phyloP scores from a whole-genome alignment of 2,888 invertebrate genomes.

The Cepaea hortensis region DNA sequence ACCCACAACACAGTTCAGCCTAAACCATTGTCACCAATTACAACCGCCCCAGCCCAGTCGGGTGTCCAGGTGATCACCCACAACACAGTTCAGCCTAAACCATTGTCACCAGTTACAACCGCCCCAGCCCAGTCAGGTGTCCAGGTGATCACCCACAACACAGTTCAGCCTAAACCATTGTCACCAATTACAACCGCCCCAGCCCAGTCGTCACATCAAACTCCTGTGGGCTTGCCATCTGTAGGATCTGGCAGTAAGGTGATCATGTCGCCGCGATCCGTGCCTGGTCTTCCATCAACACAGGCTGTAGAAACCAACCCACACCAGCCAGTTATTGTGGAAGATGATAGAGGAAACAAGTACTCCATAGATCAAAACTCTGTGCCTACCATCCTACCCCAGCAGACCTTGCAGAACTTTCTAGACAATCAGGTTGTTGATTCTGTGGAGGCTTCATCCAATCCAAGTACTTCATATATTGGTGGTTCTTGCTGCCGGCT shows the following conservation, averaged over 20 bases:
- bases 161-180: background rate
- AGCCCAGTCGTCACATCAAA: slow-evolving; percentile 2
- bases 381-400: background rate
- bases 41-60: background rate
- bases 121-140: slow-evolving; percentile 1
- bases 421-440: background rate
- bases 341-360: slow-evolving; percentile 34
- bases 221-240: background rate
- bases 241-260: background rate
- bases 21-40: slow-evolving; percentile 16
- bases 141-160: slow-evolving; percentile 18
- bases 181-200: slow-evolving; percentile 10
- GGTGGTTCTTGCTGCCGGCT: background rate
- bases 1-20: slow-evolving; percentile 6
- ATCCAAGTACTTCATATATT: background rate
- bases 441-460: background rate
- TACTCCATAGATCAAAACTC: slow-evolving; percentile 37
- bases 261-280: slow-evolving; percentile 16
- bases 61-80: slow-evolving; percentile 13
- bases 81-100: slow-evolving; percentile 6
- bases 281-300: background rate
- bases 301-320: background rate
- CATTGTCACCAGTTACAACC: background rate
- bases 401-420: slow-evolving; percentile 17
- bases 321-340: slow-evolving; percentile 21